These are phyloP conservation scores for Xestia ashworthii DNA, from an alignment of 2,888 invertebrate species.

Conservation along the genomic window DNA sequence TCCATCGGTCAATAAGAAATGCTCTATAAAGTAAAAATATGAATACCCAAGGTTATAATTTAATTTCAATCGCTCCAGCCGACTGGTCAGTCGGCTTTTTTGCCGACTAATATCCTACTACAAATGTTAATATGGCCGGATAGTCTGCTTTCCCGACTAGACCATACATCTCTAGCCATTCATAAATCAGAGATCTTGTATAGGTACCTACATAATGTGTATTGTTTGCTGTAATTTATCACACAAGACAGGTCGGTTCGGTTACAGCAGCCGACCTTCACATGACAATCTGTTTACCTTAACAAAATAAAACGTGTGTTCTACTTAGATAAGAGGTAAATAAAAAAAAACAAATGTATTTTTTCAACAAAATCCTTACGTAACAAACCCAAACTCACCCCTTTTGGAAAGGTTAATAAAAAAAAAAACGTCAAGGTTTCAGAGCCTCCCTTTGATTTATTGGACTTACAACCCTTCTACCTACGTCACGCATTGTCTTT, in stretches of 20 bases:
- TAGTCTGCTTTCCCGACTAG: neutral
- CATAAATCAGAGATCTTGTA: neutral
- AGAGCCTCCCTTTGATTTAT: conserved; percentile 27
- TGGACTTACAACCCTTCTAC: neutral
- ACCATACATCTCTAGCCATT: neutral
- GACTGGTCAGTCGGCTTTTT: neutral
- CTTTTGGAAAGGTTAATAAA: conserved; percentile 35
- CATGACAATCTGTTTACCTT: conserved; percentile 11
- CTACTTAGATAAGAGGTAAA: conserved; percentile 30
- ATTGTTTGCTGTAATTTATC: conserved; percentile 13
- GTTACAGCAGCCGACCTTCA: conserved; percentile 17
- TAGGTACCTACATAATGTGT: no score
- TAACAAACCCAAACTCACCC: conserved; percentile 19
- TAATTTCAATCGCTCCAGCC: neutral
- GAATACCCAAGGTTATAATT: neutral
- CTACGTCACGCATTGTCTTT: conserved; percentile 13
- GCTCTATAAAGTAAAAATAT: neutral
- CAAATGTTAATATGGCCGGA: neutral
- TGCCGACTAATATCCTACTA: neutral
- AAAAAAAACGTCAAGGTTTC: conserved; percentile 8
- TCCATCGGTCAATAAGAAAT: no score
- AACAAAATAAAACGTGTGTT: conserved; percentile 19
- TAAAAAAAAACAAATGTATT: conserved; percentile 3
- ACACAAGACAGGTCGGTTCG: neutral
- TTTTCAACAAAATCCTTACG: conserved; percentile 17